Conservation (phyloP, 1,140 invertebrate genomes). For the Lamellibrachia luymesi region DNA sequence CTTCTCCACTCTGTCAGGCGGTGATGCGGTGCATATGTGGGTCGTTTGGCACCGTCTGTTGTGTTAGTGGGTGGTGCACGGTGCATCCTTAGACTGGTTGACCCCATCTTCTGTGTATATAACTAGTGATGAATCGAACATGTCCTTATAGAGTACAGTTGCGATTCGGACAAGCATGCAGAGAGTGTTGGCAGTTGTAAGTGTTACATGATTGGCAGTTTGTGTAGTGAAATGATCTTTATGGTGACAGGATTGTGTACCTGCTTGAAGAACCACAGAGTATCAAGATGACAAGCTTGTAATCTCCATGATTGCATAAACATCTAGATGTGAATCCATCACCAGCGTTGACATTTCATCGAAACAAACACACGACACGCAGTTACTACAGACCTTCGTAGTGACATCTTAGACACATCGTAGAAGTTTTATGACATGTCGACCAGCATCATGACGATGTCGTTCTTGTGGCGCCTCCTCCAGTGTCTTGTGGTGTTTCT, state of each 20-base stretch:
- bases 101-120: background rate
- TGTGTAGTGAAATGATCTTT: background rate
- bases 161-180: background rate
- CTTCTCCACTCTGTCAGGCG: background rate
- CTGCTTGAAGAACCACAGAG: background rate
- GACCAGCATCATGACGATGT: background rate
- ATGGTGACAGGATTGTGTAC: background rate
- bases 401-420: background rate
- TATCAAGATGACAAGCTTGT: background rate
- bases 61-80: background rate
- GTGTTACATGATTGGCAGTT: background rate
- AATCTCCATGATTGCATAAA: background rate
- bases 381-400: background rate
- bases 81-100: background rate
- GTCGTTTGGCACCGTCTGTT: background rate
- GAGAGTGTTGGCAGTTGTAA: background rate
- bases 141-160: background rate
- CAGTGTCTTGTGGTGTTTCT: conserved; percentile 2
- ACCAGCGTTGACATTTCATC: background rate
- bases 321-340: background rate
- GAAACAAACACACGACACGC: background rate
- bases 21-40: background rate
- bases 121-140: background rate
- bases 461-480: background rate
- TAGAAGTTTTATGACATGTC: background rate